Evolutionary conservation across 2,888 invertebrate genomes (phyloP).

Genomic region (Exephanes ischioxanthus): DNA sequence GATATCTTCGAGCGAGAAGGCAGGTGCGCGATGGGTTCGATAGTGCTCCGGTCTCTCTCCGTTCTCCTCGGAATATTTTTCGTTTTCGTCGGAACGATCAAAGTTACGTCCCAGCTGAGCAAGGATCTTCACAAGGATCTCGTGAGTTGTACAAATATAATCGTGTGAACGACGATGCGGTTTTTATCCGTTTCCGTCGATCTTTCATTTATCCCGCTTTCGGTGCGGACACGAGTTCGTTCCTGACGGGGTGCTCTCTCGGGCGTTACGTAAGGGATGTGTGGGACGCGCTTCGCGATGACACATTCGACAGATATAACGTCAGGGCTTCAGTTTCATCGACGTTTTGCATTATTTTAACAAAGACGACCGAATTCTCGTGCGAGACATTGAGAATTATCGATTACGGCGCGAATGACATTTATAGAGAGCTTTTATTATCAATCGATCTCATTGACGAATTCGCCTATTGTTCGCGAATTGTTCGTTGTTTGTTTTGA

Average conservation of each 20-base stretch:
- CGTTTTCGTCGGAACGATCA: constrained; percentile 97
- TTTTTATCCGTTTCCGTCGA: not conserved
- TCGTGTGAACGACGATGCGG: not conserved
- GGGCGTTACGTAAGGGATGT: constrained; percentile 70
- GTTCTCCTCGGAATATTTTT: constrained; percentile 97
- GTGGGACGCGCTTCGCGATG: constrained; percentile 66
- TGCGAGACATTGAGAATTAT: not conserved
- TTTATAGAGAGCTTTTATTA: not conserved
- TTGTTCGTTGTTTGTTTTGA: constrained; percentile 14
- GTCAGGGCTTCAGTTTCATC: constrained; percentile 35
- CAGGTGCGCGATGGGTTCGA: constrained; percentile 87
- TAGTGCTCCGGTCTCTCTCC: constrained; percentile 96
- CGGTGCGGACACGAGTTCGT: constrained; percentile 20
- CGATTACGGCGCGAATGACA: not conserved
- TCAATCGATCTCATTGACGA: not conserved
- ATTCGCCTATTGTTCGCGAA: not conserved
- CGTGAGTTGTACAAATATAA: constrained; percentile 87
- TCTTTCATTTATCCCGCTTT: not conserved
- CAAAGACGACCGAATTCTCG: not conserved
- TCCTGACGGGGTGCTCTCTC: constrained; percentile 44
- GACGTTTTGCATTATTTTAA: not conserved
- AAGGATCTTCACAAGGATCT: constrained; percentile 98
- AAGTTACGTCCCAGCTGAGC: constrained; percentile 95
- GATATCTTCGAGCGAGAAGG: constrained; percentile 50
- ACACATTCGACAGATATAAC: constrained; percentile 64